Base-by-base conservation (phyloP, 2,888 invertebrate species). In the Thymelicus sylvestris region DNA sequence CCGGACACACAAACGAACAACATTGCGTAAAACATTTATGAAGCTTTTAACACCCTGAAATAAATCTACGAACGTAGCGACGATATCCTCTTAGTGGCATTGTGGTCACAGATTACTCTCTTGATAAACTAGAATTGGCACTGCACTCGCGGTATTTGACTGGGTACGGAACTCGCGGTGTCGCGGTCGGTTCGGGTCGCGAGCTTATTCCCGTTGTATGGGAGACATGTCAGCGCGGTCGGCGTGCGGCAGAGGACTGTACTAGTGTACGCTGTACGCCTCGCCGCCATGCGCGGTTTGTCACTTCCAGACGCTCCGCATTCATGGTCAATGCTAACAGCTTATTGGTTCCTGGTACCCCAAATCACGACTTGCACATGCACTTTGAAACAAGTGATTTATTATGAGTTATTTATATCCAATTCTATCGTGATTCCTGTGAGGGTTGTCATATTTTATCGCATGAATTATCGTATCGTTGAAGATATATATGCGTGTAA, bases 1-100 rank as follows among this genome's bases (percentile, higher is more conserved):
- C 31, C 52, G 63, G 69, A 70, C 70, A 70, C 70, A 65, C 31
- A 82, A 63, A 83, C 83, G 78, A 80, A 89, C 87, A 89, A 89
- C 88, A 81, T 78, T 75, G 77, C 79, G 73, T 74, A 73, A 64
- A 78, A 79, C 79, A 90, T 86, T 65, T 55, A 66, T 85, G 63
- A 88, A 89, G 89, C 89, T 86, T 83, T 71, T 80, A 86, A 90
- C 90, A 91, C 91, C 87, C 87, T 78, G 81, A 82, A 85, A 77
- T 76, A 74, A 79, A 80, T 74, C 78, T 93, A 93, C 93, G 90
- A 92, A 93, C 93, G 89, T 92, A 87, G 82, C 81, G 78, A 79
- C 84, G 86, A 82, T 72, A 78, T 79, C 77, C 77, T 73, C 69
- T 75, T 77, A 67, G 74, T 74, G 74, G 76, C 81, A 81, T 81